Conservation (phyloP, 2,888 invertebrate species). For the Hemicrepidius hirtus region DNA sequence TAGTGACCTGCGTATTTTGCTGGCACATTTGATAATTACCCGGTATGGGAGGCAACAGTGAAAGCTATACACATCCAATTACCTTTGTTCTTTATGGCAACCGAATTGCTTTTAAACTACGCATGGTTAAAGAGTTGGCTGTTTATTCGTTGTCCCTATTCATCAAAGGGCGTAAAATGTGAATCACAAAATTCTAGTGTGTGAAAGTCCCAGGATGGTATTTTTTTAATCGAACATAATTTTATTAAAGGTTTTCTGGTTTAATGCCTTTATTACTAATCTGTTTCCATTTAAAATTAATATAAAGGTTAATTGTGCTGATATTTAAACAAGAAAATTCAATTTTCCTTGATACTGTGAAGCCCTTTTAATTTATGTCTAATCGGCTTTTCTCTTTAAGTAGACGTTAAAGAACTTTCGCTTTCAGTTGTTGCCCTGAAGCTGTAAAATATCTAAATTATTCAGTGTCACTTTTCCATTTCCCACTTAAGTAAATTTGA, state of each 20-base stretch:
- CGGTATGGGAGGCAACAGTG: conserved; percentile 23
- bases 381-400: conserved; percentile 21
- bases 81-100: conserved; percentile 23
- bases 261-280: no score
- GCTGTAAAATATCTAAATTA: conserved; percentile 25
- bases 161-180: not conserved
- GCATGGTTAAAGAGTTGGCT: conserved; percentile 7
- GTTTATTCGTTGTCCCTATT: not conserved
- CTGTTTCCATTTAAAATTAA: not conserved
- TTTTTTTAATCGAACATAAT: no score
- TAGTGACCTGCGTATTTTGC: conserved; percentile 18
- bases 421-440: conserved; percentile 5
- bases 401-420: conserved; percentile 11
- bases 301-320: not conserved
- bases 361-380: conserved; percentile 19
- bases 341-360: conserved; percentile 3
- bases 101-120: conserved; percentile 2
- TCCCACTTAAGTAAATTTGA: conserved; percentile 18
- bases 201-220: no score
- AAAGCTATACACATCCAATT: conserved; percentile 29
- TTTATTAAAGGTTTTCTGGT: no score
- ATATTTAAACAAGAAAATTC: conserved; percentile 2
- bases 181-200: no score
- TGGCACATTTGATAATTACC: conserved; percentile 29
- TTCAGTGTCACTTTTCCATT: conserved; percentile 30